These are phyloP conservation scores for Acanthis flammea DNA, from an alignment of 2,797 vertebrate species.

Conservation along the genomic window DNA sequence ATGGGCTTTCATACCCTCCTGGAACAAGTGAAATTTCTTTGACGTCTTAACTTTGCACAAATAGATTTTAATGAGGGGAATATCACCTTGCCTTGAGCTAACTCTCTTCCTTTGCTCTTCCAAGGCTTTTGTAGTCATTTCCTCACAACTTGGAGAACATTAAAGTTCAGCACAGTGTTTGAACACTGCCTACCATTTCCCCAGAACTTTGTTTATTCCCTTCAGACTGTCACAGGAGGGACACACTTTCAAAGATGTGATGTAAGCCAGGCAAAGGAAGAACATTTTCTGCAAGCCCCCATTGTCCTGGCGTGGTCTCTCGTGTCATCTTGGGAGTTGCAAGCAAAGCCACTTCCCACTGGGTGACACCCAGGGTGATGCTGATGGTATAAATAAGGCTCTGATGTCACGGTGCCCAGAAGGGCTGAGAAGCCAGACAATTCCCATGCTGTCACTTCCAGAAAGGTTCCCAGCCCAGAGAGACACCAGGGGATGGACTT, in stretches of 20 bases:
- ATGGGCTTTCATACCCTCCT: constrained; percentile 29
- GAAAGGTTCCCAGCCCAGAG: not conserved
- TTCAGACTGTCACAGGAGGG: constrained; percentile 19
- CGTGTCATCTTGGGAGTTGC: not conserved
- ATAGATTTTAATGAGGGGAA: constrained; percentile 66
- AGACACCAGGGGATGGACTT: not conserved
- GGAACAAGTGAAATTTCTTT: constrained; percentile 47
- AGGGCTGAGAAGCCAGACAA: not conserved
- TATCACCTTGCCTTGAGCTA: constrained; percentile 70
- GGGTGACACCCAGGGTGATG: not conserved
- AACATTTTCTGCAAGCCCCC: not conserved
- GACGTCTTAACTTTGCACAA: constrained; percentile 40
- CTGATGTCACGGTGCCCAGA: not conserved
- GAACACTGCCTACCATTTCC: constrained; percentile 11
- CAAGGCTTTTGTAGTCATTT: constrained; percentile 54
- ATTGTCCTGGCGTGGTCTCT: not conserved
- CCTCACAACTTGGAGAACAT: constrained; percentile 52
- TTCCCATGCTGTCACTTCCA: not conserved
- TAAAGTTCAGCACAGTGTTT: constrained; percentile 52
- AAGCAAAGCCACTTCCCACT: not conserved
- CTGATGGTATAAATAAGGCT: not conserved
- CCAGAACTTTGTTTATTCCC: constrained; percentile 38
- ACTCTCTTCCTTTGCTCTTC: constrained; percentile 50
- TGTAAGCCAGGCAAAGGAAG: not conserved
- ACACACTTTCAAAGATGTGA: not conserved